phyloP scores from a whole-genome alignment of 2,113 vertebrate genomes.

The Montifringilla adamsi region DNA sequence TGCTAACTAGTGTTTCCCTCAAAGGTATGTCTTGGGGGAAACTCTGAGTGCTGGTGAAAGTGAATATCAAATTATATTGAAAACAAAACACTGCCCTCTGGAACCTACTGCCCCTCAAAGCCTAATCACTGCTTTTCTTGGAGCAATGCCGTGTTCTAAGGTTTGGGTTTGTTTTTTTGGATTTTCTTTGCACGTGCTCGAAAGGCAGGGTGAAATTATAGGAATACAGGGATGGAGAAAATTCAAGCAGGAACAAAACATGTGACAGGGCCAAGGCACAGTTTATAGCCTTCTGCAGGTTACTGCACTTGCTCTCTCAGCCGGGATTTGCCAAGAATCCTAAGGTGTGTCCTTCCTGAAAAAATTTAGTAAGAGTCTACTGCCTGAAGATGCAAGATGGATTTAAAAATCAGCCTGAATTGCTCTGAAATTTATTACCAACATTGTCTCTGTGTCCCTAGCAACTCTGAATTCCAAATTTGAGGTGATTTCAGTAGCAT shows the following conservation, averaged over 20 bases:
- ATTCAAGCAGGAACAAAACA: not conserved
- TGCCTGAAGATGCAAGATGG: accelerated
- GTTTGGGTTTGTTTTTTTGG: not conserved
- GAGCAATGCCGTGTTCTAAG: not conserved
- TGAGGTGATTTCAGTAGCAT: not conserved
- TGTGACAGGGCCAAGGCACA: not conserved
- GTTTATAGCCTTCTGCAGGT: not conserved
- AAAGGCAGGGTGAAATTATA: not conserved
- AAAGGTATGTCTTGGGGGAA: not conserved
- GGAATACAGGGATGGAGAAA: not conserved
- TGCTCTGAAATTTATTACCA: not conserved
- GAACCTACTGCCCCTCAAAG: not conserved
- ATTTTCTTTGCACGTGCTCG: not conserved
- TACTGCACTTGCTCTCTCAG: not conserved
- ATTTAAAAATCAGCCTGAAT: not conserved
- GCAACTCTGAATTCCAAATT: not conserved
- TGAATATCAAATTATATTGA: not conserved
- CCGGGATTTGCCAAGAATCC: not conserved
- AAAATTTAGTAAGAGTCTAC: not conserved
- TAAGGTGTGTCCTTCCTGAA: not conserved
- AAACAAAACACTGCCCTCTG: not conserved
- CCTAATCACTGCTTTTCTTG: not conserved
- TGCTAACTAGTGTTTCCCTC: not conserved
- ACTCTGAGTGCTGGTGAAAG: not conserved
- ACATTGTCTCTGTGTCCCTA: not conserved